These are phyloP conservation scores for Dendrophyllia cribrosa DNA, from an alignment of 64 coral and sea anemone species.

Conservation along the genomic window DNA sequence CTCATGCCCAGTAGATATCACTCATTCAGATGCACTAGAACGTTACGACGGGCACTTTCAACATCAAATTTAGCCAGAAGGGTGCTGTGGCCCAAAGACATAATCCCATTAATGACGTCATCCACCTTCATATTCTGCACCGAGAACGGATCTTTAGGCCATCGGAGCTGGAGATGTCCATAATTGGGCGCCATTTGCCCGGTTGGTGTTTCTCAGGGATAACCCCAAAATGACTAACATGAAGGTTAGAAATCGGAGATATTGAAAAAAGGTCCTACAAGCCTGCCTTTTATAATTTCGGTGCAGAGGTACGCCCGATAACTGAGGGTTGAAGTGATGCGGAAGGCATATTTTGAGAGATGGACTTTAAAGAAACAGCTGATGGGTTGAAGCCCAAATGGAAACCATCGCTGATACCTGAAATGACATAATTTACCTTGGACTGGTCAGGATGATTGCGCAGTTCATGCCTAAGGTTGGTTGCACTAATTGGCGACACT, in stretches of 20 bases:
- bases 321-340: constrained; percentile 10
- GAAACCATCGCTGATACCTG: constrained; percentile 25
- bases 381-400: neutral
- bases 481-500: no score
- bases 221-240: constrained; percentile 45
- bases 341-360: constrained; percentile 30
- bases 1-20: constrained; percentile 39
- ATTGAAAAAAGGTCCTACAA: constrained; percentile 10
- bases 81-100: neutral
- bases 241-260: constrained; percentile 15
- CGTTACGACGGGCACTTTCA: constrained; percentile 13
- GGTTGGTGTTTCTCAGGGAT: constrained; percentile 32
- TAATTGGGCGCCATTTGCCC: constrained; percentile 52
- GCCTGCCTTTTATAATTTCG: neutral
- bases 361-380: neutral
- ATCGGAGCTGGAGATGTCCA: constrained; percentile 15
- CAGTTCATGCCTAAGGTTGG: neutral
- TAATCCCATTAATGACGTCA: constrained; percentile 21
- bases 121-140: constrained; percentile 27
- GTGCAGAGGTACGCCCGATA: constrained; percentile 50
- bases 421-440: neutral
- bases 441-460: constrained; percentile 5
- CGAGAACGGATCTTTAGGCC: neutral
- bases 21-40: constrained; percentile 48
- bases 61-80: constrained; percentile 66